Evolutionary conservation across 2,797 vertebrate species (phyloP), one percentile per base, ranked within the genome.

Genomic region (Synaphobranchus kaupii): DNA sequence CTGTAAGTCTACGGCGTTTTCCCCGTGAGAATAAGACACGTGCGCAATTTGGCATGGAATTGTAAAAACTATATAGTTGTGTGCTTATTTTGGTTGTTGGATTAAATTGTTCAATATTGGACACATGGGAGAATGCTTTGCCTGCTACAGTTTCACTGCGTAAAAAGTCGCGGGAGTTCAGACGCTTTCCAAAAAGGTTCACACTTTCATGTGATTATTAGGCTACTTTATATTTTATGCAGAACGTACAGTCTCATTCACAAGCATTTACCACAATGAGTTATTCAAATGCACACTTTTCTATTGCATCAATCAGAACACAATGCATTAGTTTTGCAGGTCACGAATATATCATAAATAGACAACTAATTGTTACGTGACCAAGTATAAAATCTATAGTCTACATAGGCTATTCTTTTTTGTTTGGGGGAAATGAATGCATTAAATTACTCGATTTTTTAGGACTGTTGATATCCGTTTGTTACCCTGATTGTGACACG

Each of bases 1-100:
- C 95, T 97, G 96, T 96, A 92, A 97, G 96, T 90, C 68, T 78
- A 34, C 17, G n/a, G 34, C 47, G 34, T 54, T 66, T 71, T 13
- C 4, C 39, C 47, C 83, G 85, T 89, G 83, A 85, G 88, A 89
- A 87, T 76, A 15, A 44, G 73, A 80, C 88, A 89, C 83, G 85
- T 88, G 87, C 71, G 83, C 60, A 39, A 44, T 20, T 82, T 78
- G 86, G 73, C 85, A 44, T 17, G 22, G 60, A 48, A 25, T 34
- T 71, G 10, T 31, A 28, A 71, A 39, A 34, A 44, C n/a, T 12
- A 25, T 68, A 34, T 71, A 34, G n/a, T 20, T 25, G 52, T 66
- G 81, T 50, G 82, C 56, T 84, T 86, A 56, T 87, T 85, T 84
- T 47, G 44, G 56, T 56, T 34, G 54, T 60, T 83, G 28, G 58